These are phyloP conservation scores for Drosophila ogumai DNA, from an alignment of 1,140 invertebrate genomes.

Conservation along the genomic window DNA sequence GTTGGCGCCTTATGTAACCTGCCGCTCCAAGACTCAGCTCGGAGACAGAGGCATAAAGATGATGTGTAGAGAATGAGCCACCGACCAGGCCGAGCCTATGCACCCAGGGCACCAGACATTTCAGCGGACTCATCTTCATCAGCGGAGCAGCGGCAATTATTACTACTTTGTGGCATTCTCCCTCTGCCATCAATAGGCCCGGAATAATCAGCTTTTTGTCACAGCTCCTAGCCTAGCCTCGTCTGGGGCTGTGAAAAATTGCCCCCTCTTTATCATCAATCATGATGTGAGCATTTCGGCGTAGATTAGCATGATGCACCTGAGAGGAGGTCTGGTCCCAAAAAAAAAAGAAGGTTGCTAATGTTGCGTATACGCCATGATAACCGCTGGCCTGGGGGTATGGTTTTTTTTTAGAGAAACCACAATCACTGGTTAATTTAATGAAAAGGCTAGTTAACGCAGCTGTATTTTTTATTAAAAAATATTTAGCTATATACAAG, in stretches of 20 bases:
- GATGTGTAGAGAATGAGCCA: conserved; percentile 33
- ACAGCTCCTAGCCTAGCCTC: conserved; percentile 12
- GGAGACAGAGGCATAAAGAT: conserved; percentile 6
- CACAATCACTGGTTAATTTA: not conserved
- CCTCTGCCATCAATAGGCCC: conserved; percentile 68
- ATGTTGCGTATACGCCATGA: conserved; percentile 36
- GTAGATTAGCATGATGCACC: conserved; percentile 40
- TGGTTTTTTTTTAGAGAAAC: not conserved
- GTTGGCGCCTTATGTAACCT: conserved; percentile 74
- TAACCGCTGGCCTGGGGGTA: not conserved
- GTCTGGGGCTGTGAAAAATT: conserved; percentile 49
- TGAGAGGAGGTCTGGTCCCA: conserved; percentile 15
- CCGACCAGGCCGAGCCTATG: not conserved
- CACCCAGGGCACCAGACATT: conserved; percentile 27
- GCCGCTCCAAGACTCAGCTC: not conserved
- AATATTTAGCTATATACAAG: too few relatives aligned
- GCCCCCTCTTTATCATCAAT: conserved; percentile 37
- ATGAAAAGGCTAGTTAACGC: not conserved
- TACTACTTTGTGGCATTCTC: conserved; percentile 62
- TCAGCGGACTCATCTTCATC: conserved; percentile 71
- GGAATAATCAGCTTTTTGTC: conserved; percentile 54
- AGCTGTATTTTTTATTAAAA: not conserved
- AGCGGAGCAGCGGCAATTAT: conserved; percentile 32
- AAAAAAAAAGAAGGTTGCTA: conserved; percentile 34
- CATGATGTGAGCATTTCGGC: conserved; percentile 11